These are phyloP conservation scores for Drosophila rufa DNA, from an alignment of 1,140 invertebrate genomes.

Conservation along the genomic window DNA sequence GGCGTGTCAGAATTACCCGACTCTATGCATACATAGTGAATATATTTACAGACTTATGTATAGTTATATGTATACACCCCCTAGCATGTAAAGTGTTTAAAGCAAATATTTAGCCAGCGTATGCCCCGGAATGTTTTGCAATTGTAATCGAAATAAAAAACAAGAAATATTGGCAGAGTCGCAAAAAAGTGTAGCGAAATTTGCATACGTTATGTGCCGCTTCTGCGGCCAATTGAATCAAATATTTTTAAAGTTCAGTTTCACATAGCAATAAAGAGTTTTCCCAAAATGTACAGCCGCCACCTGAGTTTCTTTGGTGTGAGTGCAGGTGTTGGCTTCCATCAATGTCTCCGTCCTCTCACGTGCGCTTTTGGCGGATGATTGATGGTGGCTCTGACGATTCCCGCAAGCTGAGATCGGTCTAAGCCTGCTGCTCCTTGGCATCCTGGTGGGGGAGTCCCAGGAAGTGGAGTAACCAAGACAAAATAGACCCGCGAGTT, in stretches of 20 bases:
- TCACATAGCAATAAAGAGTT: slow-evolving; percentile 56
- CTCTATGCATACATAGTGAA: slow-evolving; percentile 42
- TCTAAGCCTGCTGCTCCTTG: not conserved
- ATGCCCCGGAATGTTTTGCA: slow-evolving; percentile 40
- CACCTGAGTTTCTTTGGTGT: not conserved
- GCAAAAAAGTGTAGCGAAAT: slow-evolving; percentile 28
- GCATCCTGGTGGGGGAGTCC: slow-evolving; percentile 3
- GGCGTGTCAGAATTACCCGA: slow-evolving; percentile 52
- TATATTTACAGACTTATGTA: slow-evolving; percentile 44
- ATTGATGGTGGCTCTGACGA: slow-evolving; percentile 42
- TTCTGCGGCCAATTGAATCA: slow-evolving; percentile 60
- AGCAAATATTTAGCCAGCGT: slow-evolving; percentile 57
- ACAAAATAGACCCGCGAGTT: slow-evolving; percentile 10
- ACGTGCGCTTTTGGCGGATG: slow-evolving; percentile 37
- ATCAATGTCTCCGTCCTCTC: slow-evolving; percentile 26
- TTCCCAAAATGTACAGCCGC: slow-evolving; percentile 37
- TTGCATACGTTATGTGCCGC: slow-evolving; percentile 51
- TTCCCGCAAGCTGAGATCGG: slow-evolving; percentile 33
- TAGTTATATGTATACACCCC: slow-evolving; percentile 45
- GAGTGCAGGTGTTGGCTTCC: slow-evolving; percentile 21
- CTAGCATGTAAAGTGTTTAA: slow-evolving; percentile 38
- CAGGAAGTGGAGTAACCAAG: slow-evolving; percentile 15
- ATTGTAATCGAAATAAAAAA: slow-evolving; percentile 40
- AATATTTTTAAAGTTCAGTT: slow-evolving; percentile 61
- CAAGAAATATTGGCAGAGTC: slow-evolving; percentile 26